Percentiles rank a stretch among this genome's conserved stretches.
phyloP scores from a whole-genome alignment of 2,888 invertebrate genomes.

The Lasius platythorax region DNA sequence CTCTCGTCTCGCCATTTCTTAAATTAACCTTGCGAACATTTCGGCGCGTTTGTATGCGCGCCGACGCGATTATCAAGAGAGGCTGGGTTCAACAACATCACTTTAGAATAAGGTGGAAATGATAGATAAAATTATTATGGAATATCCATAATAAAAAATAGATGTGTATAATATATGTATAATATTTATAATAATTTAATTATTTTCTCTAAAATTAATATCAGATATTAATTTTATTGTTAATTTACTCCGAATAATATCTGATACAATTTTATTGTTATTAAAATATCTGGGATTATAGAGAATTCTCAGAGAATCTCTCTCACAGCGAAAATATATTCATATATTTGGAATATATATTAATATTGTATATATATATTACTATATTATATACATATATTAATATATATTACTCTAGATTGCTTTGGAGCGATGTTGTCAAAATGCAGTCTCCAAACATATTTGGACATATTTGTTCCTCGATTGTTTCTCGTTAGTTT shows the following conservation, averaged over 20 bases:
- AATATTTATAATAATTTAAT: too few relatives aligned
- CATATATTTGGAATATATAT: too few relatives aligned
- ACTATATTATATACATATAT: too few relatives aligned
- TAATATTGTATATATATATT: too few relatives aligned
- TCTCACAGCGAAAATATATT: too few relatives aligned
- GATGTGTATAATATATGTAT: too few relatives aligned
- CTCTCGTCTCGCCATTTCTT: constrained; percentile 36
- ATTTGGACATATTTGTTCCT: neutral
- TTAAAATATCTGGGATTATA: neutral
- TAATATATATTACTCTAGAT: neutral
- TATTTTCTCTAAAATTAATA: too few relatives aligned
- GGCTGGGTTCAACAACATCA: constrained; percentile 29
- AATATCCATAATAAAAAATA: neutral
- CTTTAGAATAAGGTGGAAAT: neutral
- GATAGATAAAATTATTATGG: neutral
- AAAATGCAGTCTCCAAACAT: neutral
- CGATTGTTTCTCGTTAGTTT: constrained; percentile 22
- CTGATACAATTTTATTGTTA: neutral
- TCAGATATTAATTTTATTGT: too few relatives aligned
- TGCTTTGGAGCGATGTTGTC: neutral
- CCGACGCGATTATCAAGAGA: constrained; percentile 8
- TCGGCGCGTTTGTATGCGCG: constrained; percentile 21
- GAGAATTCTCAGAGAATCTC: neutral
- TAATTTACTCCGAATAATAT: too few relatives aligned
- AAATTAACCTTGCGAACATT: constrained; percentile 41